Evolutionary conservation across 2,888 invertebrate species (phyloP).

Genomic region (Pterobdella sp.): DNA sequence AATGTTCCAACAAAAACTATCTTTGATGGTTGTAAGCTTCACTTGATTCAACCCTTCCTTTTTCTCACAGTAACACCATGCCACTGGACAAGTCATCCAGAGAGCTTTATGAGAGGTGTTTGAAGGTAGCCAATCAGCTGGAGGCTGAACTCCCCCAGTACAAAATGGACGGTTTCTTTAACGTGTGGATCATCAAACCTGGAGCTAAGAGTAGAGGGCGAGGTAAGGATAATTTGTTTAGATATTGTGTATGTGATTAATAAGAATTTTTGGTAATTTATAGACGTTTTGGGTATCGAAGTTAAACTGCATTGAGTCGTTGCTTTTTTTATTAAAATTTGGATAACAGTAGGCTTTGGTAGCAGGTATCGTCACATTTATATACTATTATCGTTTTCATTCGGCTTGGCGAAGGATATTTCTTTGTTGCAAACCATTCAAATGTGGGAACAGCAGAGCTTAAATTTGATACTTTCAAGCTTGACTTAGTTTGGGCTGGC

Average conservation of each 20-base stretch:
- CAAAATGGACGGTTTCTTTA: constrained; percentile 69
- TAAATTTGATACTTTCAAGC: too few species aligned
- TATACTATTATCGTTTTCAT: too few species aligned
- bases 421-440: too few species aligned
- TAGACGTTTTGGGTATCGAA: neutral
- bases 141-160: constrained; percentile 46
- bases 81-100: constrained; percentile 14
- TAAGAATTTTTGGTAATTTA: neutral
- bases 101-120: constrained; percentile 44
- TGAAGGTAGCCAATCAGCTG: constrained; percentile 62
- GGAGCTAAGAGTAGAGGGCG: constrained; percentile 77
- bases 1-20: neutral
- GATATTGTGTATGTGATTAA: constrained; percentile 13
- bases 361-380: too few species aligned
- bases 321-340: too few species aligned
- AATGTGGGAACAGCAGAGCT: too few species aligned
- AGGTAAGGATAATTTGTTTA: constrained; percentile 41
- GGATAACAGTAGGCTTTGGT: too few species aligned
- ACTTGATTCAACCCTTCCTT: neutral
- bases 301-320: too few species aligned
- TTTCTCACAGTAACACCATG: neutral
- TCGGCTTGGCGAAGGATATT: too few species aligned
- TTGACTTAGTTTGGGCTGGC: too few species aligned
- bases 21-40: neutral
- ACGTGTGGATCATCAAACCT: constrained; percentile 90